Percentiles rank a stretch among this genome's conserved stretches.
These are phyloP conservation scores for Falco concolor DNA, from an alignment of 2,797 vertebrate genomes.

Conservation along the genomic window DNA sequence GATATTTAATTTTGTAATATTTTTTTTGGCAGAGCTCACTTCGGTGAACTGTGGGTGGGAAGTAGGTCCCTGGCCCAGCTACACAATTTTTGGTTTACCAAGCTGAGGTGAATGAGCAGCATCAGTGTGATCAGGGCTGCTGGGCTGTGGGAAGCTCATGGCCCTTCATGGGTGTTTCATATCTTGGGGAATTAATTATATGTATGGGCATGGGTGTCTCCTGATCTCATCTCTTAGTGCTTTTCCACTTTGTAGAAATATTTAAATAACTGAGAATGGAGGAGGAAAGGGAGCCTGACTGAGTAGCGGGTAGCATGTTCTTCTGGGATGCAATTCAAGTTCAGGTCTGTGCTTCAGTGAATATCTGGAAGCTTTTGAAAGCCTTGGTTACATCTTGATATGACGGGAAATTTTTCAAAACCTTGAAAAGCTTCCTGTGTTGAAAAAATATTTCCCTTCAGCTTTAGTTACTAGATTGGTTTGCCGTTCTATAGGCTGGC, in stretches of 20 bases:
- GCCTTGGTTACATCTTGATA: constrained; percentile 11
- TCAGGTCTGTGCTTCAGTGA: not conserved
- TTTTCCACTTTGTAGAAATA: not conserved
- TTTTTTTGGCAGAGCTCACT: not conserved
- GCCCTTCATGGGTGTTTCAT: not conserved
- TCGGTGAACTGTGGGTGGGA: not conserved
- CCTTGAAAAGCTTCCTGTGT: not conserved
- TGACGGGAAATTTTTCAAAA: constrained; percentile 11
- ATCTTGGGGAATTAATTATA: not conserved
- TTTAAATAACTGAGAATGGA: not conserved
- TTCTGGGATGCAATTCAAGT: constrained; percentile 16
- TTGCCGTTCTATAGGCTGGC: not conserved
- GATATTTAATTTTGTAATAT: too few species aligned
- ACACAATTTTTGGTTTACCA: not conserved
- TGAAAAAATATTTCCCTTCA: constrained; percentile 9
- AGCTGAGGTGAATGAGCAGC: not conserved
- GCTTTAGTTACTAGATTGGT: not conserved
- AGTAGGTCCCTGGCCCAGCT: not conserved
- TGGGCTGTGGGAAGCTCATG: not conserved
- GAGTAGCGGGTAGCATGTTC: not conserved
- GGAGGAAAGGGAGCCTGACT: not conserved
- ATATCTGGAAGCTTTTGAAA: constrained; percentile 37
- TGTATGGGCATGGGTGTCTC: not conserved
- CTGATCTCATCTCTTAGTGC: not conserved
- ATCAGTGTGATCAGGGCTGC: not conserved